Percentiles rank a stretch among this genome's conserved stretches.
Conservation (phyloP, 2,888 invertebrate species). For the Pyrocoelia pectoralis region DNA sequence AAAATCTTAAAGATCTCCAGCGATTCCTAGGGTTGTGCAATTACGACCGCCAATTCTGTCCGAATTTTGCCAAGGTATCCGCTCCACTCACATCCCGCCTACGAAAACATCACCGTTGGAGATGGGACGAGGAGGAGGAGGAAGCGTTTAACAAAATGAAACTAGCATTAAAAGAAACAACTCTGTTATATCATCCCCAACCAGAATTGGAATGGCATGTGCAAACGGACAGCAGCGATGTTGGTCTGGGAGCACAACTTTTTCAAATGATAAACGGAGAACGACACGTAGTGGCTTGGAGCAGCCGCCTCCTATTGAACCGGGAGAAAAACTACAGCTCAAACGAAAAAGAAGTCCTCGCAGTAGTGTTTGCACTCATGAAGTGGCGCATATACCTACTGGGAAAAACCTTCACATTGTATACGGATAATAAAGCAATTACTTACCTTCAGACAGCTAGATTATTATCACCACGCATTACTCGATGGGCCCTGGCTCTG, state of each 20-base stretch:
- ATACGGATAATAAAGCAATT: no score
- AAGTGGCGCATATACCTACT: no score
- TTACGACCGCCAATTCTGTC: slow-evolving; percentile 42
- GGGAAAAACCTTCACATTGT: no score
- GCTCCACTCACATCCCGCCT: slow-evolving; percentile 16
- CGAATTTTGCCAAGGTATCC: slow-evolving; percentile 34
- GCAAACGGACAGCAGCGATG: slow-evolving; percentile 33
- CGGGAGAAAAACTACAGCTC: slow-evolving; percentile 27
- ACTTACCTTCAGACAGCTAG: no score
- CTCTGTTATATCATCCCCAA: slow-evolving; percentile 25
- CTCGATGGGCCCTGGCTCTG: no score
- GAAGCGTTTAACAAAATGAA: slow-evolving; percentile 18
- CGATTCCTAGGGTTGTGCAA: slow-evolving; percentile 44
- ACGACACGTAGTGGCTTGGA: slow-evolving; percentile 17
- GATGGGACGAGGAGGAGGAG: neutral
- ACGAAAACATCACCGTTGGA: slow-evolving; percentile 25
- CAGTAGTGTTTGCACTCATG: no score
- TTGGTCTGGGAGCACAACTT: slow-evolving; percentile 32
- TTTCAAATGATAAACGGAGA: slow-evolving; percentile 28
- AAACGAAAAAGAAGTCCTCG: slow-evolving; percentile 30
- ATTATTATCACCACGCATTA: no score
- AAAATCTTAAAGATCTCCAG: slow-evolving; percentile 43
- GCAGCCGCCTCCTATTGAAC: slow-evolving; percentile 29
- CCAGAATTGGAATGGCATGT: slow-evolving; percentile 15
- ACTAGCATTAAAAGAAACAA: slow-evolving; percentile 8